These are phyloP conservation scores for Drosophila algonquin DNA, from an alignment of 2,888 invertebrate genomes.

Conservation along the genomic window DNA sequence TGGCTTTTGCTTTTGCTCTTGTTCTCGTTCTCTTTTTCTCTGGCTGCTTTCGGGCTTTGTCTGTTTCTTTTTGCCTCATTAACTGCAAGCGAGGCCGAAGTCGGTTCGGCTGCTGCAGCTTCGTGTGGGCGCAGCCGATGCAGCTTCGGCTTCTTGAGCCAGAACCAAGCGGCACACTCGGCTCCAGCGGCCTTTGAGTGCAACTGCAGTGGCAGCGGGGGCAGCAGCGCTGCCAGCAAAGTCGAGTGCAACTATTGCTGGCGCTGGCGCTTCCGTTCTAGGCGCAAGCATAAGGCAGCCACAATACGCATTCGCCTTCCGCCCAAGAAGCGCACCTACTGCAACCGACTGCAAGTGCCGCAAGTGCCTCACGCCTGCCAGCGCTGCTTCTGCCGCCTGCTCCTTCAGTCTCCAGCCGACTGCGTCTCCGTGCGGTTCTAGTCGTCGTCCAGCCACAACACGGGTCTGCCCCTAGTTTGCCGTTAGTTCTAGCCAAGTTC, in stretches of 20 bases:
- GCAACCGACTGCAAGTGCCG: conserved; percentile 54
- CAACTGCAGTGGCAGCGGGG: conserved; percentile 70
- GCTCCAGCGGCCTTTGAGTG: conserved; percentile 54
- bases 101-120: background rate
- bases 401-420: conserved; percentile 84
- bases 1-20: background rate
- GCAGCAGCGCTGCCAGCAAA: conserved; percentile 53
- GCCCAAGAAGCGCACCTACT: conserved; percentile 73
- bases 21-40: background rate
- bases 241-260: conserved; percentile 73
- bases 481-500: conserved; percentile 29
- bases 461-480: conserved; percentile 10
- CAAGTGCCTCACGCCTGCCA: conserved; percentile 34
- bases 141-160: conserved; percentile 28
- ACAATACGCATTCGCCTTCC: conserved; percentile 58
- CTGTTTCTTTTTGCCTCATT: background rate
- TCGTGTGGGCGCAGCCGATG: background rate
- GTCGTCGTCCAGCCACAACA: conserved; percentile 26
- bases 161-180: conserved; percentile 48
- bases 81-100: background rate
- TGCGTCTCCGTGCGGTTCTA: conserved; percentile 83
- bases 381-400: conserved; percentile 47
- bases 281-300: conserved; percentile 9
- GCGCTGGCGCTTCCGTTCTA: conserved; percentile 28
- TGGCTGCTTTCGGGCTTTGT: background rate